Conservation (phyloP, 2,888 invertebrate species). For the Latheticus oryzae region DNA sequence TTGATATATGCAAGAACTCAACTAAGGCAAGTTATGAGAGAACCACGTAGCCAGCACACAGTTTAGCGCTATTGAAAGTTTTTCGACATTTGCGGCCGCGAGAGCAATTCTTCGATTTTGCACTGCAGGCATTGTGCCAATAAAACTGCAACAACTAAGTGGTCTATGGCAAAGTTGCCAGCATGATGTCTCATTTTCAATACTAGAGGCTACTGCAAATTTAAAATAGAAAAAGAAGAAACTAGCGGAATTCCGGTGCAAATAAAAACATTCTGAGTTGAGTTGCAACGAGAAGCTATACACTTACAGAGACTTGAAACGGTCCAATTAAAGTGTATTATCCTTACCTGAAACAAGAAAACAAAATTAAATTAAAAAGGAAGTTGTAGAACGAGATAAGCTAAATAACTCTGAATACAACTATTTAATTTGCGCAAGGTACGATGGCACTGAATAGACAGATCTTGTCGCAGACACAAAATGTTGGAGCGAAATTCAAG, state of each 20-base stretch:
- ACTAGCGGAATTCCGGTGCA: neutral
- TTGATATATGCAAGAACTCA: too few species aligned
- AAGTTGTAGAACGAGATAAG: conserved; percentile 26
- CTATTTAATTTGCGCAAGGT: neutral
- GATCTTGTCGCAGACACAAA: too few species aligned
- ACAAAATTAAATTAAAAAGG: conserved; percentile 32
- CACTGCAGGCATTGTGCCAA: conserved; percentile 33
- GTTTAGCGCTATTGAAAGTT: too few species aligned
- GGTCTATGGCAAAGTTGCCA: conserved; percentile 32
- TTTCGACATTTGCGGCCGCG: conserved; percentile 20
- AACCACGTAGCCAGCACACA: conserved; percentile 37
- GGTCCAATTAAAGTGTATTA: conserved; percentile 36
- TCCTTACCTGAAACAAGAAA: conserved; percentile 42
- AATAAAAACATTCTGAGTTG: neutral
- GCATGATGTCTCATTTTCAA: conserved; percentile 5
- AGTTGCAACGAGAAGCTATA: neutral
- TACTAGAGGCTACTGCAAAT: conserved; percentile 8
- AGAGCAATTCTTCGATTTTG: conserved; percentile 22
- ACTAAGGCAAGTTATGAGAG: conserved; percentile 39
- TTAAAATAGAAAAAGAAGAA: neutral
- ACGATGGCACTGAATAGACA: too few species aligned
- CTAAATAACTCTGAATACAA: conserved; percentile 8
- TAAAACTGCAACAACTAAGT: conserved; percentile 36
- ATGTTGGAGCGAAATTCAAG: too few species aligned
- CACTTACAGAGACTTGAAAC: conserved; percentile 29